Percentiles rank a stretch among this genome's conserved stretches.
These are phyloP conservation scores for Botia almorhae DNA, from an alignment of 2,797 vertebrate species.

Conservation along the genomic window DNA sequence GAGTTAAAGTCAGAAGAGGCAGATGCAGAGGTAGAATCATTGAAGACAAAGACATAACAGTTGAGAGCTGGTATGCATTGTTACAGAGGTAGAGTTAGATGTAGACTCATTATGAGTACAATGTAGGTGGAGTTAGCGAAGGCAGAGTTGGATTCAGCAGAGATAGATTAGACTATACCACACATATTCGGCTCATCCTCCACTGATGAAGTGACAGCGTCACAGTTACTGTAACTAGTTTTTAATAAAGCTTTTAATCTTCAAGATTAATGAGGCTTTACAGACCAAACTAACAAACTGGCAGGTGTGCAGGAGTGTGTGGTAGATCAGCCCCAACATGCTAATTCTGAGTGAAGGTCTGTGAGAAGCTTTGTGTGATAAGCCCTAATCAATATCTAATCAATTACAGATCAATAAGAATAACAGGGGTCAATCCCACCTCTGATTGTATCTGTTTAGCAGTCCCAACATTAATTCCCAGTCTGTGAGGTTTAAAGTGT, in stretches of 20 bases:
- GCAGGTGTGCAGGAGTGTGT: constrained; percentile 2
- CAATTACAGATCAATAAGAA: constrained; percentile 22
- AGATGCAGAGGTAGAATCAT: background rate
- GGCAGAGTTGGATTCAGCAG: background rate
- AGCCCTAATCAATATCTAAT: background rate
- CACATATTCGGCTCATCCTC: background rate
- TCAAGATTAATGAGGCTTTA: constrained; percentile 61
- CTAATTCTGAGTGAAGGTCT: background rate
- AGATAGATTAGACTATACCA: background rate
- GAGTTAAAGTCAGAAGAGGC: background rate
- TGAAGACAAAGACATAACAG: background rate
- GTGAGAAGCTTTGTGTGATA: background rate
- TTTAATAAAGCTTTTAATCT: constrained; percentile 79
- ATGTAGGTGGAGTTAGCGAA: background rate
- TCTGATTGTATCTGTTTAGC: background rate
- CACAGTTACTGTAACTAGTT: constrained; percentile 67
- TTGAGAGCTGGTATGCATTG: no score
- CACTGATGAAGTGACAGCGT: background rate
- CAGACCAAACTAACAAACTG: constrained; percentile 9
- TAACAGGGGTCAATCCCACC: background rate
- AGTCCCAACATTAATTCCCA: background rate
- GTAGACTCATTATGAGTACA: background rate
- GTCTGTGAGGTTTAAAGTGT: background rate
- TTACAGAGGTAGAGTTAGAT: background rate
- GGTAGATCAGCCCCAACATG: background rate